Evolutionary conservation across 2,888 invertebrate genomes (phyloP).

Genomic region (Cotesia congregata): DNA sequence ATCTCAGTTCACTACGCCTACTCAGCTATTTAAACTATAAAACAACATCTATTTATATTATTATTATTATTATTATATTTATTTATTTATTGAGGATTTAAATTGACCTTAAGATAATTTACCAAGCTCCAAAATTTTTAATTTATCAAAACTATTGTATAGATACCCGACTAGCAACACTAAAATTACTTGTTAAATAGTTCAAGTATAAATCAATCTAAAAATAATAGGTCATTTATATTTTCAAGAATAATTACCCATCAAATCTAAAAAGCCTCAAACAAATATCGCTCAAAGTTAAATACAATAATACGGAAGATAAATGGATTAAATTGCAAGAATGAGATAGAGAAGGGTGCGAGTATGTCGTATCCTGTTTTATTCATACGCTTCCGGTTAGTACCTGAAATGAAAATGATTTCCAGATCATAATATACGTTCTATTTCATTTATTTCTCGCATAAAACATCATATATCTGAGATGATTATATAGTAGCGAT

Average conservation of each 20-base stretch:
- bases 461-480: background rate
- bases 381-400: conserved; percentile 60
- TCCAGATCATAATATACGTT: conserved; percentile 27
- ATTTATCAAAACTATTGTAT: background rate
- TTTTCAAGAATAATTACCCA: background rate
- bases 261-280: background rate
- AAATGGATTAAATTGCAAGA: conserved; percentile 12
- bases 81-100: conserved; percentile 23
- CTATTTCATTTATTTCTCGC: conserved; percentile 10
- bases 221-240: background rate
- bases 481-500: background rate
- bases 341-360: conserved; percentile 20
- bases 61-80: too few species aligned
- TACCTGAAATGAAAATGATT: conserved; percentile 46
- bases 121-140: background rate
- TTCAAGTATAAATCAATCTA: background rate
- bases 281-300: background rate
- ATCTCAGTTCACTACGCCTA: background rate
- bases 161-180: background rate
- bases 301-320: background rate
- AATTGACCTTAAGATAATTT: conserved; percentile 17
- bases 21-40: conserved; percentile 20
- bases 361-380: conserved; percentile 55
- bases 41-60: conserved; percentile 22
- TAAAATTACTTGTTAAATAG: background rate